A percentile compares a stretch with the other conserved stretches of the same genome.
Conservation (phyloP, 1,140 invertebrate genomes). For the Saccostrea echinata region DNA sequence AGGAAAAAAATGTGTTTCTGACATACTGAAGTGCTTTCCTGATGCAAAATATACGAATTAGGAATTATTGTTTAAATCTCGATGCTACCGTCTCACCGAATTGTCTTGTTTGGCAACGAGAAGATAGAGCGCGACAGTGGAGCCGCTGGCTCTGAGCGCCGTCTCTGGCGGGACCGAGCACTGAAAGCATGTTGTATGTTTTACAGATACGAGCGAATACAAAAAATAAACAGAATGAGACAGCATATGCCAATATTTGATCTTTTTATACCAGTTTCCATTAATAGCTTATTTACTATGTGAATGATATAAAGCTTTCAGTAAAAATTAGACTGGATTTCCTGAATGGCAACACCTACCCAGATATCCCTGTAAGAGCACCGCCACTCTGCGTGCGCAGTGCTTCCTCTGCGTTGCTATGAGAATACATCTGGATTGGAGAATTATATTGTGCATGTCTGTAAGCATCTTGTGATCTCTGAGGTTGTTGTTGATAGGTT, state of each 20-base stretch:
- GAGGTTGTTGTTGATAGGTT: slow-evolving; percentile 39
- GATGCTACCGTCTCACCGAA: slow-evolving; percentile 46
- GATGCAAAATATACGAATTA: not conserved
- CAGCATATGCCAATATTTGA: too few species aligned
- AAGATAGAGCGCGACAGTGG: slow-evolving; percentile 35
- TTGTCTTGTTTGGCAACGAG: slow-evolving; percentile 46
- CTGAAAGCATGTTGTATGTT: slow-evolving; percentile 4
- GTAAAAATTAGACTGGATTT: too few species aligned
- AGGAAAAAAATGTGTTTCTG: not conserved
- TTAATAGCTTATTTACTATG: too few species aligned
- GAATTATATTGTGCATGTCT: slow-evolving; percentile 67
- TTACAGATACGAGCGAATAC: too few species aligned
- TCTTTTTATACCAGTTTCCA: too few species aligned
- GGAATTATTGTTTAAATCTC: not conserved
- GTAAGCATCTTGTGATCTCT: slow-evolving; percentile 49
- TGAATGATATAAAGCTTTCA: too few species aligned
- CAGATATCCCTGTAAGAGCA: slow-evolving; percentile 50
- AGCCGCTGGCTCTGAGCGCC: slow-evolving; percentile 15
- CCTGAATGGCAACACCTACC: slow-evolving; percentile 54
- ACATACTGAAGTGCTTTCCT: not conserved
- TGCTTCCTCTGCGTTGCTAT: slow-evolving; percentile 58
- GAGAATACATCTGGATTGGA: slow-evolving; percentile 62
- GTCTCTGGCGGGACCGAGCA: slow-evolving; percentile 12
- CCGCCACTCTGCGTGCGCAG: slow-evolving; percentile 62
- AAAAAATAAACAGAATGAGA: too few species aligned